Conservation (phyloP, 1,140 invertebrate genomes). For the Popillia japonica region DNA sequence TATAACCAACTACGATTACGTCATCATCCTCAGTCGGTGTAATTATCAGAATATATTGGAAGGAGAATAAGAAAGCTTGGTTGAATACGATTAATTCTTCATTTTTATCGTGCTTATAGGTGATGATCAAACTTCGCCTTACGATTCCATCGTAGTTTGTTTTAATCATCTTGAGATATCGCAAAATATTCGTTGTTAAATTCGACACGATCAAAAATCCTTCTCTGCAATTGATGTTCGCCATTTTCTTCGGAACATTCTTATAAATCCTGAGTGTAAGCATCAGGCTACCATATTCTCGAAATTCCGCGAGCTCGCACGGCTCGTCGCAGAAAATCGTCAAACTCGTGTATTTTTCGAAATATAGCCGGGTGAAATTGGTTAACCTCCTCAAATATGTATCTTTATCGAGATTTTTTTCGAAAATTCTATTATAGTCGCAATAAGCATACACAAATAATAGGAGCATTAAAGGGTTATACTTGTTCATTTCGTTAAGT, state of each 20-base stretch:
- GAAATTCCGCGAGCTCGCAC: not conserved
- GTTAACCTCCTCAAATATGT: not conserved
- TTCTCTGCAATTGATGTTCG: not conserved
- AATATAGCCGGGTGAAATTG: not conserved
- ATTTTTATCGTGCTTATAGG: not conserved
- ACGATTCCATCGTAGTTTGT: not conserved
- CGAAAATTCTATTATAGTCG: not conserved
- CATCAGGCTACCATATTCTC: not conserved
- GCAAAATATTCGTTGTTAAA: not conserved
- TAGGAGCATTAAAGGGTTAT: not conserved
- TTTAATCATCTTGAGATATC: not conserved
- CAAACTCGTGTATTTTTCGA: not conserved
- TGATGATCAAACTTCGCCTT: not conserved
- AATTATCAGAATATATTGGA: not conserved
- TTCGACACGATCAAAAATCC: conserved; percentile 5
- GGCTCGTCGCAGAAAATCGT: not conserved
- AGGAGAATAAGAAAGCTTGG: not conserved
- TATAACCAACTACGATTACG: not conserved
- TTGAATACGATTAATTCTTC: not conserved
- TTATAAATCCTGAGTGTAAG: not conserved
- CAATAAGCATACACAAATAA: not conserved
- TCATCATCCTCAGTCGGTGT: not conserved
- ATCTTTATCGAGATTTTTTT: not conserved
- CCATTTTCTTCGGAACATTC: not conserved
- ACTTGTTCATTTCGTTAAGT: too few species aligned